phyloP scores from a whole-genome alignment of 2,113 vertebrate genomes.

The Nothoprocta pentlandii region DNA sequence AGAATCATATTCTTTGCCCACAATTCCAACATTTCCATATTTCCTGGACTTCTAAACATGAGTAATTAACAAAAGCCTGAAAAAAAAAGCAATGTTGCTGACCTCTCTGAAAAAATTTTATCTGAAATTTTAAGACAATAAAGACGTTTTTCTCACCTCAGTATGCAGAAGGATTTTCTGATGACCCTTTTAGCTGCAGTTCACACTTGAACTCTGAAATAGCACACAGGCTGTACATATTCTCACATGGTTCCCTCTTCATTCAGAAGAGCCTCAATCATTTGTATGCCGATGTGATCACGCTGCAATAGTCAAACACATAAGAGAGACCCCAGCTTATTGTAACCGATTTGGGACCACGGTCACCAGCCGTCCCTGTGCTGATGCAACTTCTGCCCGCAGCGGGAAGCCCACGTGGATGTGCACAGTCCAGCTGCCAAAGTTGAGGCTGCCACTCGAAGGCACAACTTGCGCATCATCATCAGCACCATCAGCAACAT shows the following conservation, averaged over 20 bases:
- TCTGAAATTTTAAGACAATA: constrained; percentile 7
- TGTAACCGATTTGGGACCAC: not conserved
- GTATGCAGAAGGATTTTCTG: not conserved
- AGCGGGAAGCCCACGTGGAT: not conserved
- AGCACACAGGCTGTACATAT: not conserved
- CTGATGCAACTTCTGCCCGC: not conserved
- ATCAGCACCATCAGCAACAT: not conserved
- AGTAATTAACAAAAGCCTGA: not conserved
- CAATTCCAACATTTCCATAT: not conserved
- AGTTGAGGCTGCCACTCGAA: not conserved
- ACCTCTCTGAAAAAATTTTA: not conserved
- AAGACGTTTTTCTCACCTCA: constrained; percentile 14
- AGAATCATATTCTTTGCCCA: not conserved
- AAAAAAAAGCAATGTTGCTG: not conserved
- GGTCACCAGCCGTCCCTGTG: not conserved
- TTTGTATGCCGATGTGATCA: constrained; percentile 35
- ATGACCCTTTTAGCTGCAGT: not conserved
- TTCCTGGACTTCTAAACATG: not conserved
- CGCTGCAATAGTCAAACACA: constrained; percentile 39
- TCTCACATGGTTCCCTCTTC: not conserved
- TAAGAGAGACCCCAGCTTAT: not conserved
- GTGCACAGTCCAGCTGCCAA: not conserved
- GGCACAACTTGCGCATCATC: not conserved
- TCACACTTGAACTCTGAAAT: constrained; percentile 2
- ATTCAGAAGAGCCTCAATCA: not conserved